Evolutionary conservation across 2,888 invertebrate species (phyloP), one percentile per base, ranked within the genome.

Genomic region (Andricus curvator): DNA sequence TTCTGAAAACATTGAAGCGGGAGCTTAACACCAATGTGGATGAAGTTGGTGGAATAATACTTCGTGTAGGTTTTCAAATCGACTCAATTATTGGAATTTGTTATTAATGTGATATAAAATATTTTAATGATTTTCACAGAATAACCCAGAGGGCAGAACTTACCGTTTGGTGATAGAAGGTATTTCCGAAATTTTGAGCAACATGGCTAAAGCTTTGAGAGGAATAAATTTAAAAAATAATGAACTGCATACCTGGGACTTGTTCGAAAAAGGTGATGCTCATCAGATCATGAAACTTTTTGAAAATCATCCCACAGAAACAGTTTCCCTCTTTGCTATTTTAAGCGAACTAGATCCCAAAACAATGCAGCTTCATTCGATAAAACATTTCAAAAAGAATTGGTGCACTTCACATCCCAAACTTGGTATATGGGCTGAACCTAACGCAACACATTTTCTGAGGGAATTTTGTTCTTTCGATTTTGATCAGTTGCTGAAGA

Each of bases 1-100:
- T 94, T 13, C 78, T 93, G 4, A 89, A 89, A 1, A 93, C 93
- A 48, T 81, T 93, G 1, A 85, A 85, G 1, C 85, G 90, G 0
- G 74, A 74, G n/a, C 74, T 74, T 37, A 74, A 74, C n/a, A n/a
- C n/a, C 33, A n/a, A 74, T 29, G 51, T 74, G 20, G 33, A 29
- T 20, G 74, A 74, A 74, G 56, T 56, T 56, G 74, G 74, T 56
- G 74, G 74, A 74, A 56, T 74, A 29, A 56, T 74, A 74, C 74
- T 74, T 74, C 56, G 74, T 29, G 74, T 74, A 37, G 33, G 74
- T 68, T 68, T 48, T 13, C 5, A 77, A 65, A 78, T 68, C 44
- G 15, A 44, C 4, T 33, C 60, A 25, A 62, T 60, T 68, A 51
- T 66, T 33, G 25, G 56, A 33, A 22, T 37, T 29, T n/a, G 15